Evolutionary conservation across 2,113 vertebrate species (phyloP), one percentile per base, ranked within the genome.

Genomic region (Martes martes): DNA sequence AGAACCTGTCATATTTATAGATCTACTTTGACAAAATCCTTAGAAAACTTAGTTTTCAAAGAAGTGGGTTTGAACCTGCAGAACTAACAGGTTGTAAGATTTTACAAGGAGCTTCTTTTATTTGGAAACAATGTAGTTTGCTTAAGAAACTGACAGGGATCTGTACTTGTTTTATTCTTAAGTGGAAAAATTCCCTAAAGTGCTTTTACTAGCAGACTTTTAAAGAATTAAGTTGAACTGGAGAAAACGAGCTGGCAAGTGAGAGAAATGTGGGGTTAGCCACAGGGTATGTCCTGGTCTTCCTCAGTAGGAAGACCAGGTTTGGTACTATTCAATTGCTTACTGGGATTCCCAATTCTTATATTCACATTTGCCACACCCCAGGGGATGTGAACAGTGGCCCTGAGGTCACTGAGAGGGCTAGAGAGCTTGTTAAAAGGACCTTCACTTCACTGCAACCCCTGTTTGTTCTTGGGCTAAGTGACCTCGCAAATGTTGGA

Each of bases 1-100:
- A 87, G 16, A 93, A 31, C 19, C 23, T 81, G 47, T 76, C 71
- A 73, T 69, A 91, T 88, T 74, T 88, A 36, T 13, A 84, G 73
- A 91, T 84, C 50, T 45, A 19, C 14, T 67, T 28, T 36, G 92
- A 67, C 18, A 84, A 55, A 94, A 86, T 95, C 95, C 42, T 95
- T 39, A 92, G 61, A 92, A 92, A 95, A 36, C 21, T 33, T 82
- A 39, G 33, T 95, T 95, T 90, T 76, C 94, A 86, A 89, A 69
- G 57, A 71, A 93, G 31, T 86, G 57, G 19, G 61, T 73, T 93
- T 91, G 84, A 94, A 42, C 18, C 42, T 57, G 57, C 19, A 86
- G 55, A 95, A 63, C n/a, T 84, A 81, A 80, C 26, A 78, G 73
- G 16, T 82, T 82, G n/a, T 59, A 73, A 52, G 57, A 82, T 93